phyloP scores from a whole-genome alignment of 2,888 invertebrate species.

The Protodeltote pygarga region DNA sequence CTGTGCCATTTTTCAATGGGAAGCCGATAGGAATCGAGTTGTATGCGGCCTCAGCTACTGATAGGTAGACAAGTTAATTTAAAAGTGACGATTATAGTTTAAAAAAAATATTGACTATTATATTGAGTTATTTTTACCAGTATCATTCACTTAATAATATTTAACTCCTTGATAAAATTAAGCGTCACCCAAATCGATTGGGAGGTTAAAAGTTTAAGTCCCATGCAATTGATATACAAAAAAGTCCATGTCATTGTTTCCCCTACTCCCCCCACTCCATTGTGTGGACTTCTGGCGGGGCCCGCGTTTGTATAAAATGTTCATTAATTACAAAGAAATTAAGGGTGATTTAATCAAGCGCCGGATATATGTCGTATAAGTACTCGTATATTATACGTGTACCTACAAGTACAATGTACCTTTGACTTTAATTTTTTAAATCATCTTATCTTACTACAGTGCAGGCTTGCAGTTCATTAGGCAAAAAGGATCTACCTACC shows the following conservation, averaged over 20 bases:
- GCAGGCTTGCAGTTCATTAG: no score
- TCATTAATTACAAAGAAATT: slow-evolving; percentile 54
- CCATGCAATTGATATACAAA: no score
- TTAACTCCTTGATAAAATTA: slow-evolving; percentile 52
- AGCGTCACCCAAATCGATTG: slow-evolving; percentile 47
- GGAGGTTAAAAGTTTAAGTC: slow-evolving; percentile 60
- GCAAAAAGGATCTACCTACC: no score
- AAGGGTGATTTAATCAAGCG: slow-evolving; percentile 37
- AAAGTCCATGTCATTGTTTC: slow-evolving; percentile 58
- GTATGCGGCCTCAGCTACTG: no score
- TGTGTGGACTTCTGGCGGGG: slow-evolving; percentile 58
- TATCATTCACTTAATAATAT: slow-evolving; percentile 1
- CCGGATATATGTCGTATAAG: slow-evolving; percentile 12
- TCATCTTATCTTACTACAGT: no score
- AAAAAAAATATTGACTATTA: no score
- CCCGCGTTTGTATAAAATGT: slow-evolving; percentile 33
- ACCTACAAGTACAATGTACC: slow-evolving; percentile 2
- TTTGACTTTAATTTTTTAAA: background rate
- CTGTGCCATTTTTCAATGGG: no score
- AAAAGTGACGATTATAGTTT: no score
- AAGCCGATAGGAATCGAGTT: no score
- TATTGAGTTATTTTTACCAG: no score
- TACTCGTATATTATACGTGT: slow-evolving; percentile 7
- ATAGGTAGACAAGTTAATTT: no score
- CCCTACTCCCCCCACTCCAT: slow-evolving; percentile 41